Percentiles rank a stretch among this genome's conserved stretches.
phyloP scores from a whole-genome alignment of 2,113 vertebrate species.

The Phycodurus eques region DNA sequence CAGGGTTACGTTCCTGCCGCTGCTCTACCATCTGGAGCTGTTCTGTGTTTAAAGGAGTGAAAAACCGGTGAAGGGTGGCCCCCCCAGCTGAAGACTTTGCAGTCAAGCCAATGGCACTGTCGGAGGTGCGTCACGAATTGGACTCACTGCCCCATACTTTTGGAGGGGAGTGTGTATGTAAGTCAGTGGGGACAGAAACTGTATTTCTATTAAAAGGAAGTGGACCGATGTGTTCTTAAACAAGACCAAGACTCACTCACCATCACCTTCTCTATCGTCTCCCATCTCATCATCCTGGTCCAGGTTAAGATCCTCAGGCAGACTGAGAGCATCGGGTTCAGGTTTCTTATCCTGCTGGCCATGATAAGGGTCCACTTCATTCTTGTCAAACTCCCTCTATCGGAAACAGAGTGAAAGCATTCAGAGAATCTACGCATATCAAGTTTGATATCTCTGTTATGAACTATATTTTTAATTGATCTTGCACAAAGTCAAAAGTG shows the following conservation, averaged over 20 bases:
- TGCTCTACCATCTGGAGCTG: too few relatives aligned
- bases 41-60: too few relatives aligned
- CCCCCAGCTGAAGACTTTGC: too few relatives aligned
- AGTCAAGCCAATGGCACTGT: too few relatives aligned
- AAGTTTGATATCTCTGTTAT: too few relatives aligned
- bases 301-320: conserved; percentile 89
- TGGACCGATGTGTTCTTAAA: not conserved
- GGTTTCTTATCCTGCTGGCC: conserved; percentile 82
- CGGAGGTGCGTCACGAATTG: too few relatives aligned
- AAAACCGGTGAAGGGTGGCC: too few relatives aligned
- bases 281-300: conserved; percentile 76
- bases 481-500: too few relatives aligned
- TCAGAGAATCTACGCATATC: too few relatives aligned
- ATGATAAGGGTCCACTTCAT: conserved; percentile 91
- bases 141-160: not conserved
- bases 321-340: conserved; percentile 86
- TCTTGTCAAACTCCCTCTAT: conserved; percentile 93
- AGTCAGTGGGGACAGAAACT: not conserved
- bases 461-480: too few relatives aligned
- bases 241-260: conserved; percentile 30
- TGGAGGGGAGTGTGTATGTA: too few relatives aligned
- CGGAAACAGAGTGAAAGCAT: conserved; percentile 2
- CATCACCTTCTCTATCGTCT: conserved; percentile 73
- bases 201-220: not conserved
- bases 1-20: too few relatives aligned